phyloP scores from a whole-genome alignment of 2,797 vertebrate genomes.

The Gymnodraco acuticeps region DNA sequence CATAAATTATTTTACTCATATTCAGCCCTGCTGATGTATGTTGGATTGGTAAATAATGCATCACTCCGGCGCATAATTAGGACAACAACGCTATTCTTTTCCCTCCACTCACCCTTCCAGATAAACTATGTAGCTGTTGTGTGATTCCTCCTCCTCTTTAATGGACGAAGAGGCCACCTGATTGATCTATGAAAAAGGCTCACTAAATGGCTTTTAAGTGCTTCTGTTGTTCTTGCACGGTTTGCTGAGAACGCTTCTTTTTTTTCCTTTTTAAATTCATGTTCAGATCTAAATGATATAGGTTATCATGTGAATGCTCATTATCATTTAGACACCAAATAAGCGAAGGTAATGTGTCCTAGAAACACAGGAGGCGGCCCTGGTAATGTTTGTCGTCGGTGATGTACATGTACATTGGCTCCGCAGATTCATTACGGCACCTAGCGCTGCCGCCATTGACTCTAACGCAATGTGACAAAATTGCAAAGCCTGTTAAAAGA shows the following conservation, averaged over 20 bases:
- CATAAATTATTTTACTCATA: conserved; percentile 90
- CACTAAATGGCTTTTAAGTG: conserved; percentile 82
- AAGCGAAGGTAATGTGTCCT: conserved; percentile 86
- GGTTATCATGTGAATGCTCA: conserved; percentile 86
- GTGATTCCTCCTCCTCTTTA: conserved; percentile 73
- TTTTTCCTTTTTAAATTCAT: conserved; percentile 68
- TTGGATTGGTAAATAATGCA: conserved; percentile 89
- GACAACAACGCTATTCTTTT: conserved; percentile 86
- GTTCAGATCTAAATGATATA: conserved; percentile 84
- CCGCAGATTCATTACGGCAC: conserved; percentile 71
- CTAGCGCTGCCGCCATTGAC: conserved; percentile 70
- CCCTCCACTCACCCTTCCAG: conserved; percentile 63
- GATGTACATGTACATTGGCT: conserved; percentile 83
- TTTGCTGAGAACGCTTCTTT: background rate
- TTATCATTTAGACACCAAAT: conserved; percentile 90
- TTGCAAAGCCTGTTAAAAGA: conserved; percentile 86
- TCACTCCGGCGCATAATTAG: conserved; percentile 85
- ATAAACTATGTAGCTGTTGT: conserved; percentile 68
- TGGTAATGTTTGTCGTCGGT: conserved; percentile 81
- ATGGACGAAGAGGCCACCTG: conserved; percentile 82
- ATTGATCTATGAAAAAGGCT: conserved; percentile 79
- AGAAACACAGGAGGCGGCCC: conserved; percentile 78
- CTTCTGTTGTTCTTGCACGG: conserved; percentile 29
- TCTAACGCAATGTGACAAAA: conserved; percentile 88
- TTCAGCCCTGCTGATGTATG: conserved; percentile 84